Conservation (phyloP, 1,140 invertebrate genomes). For the Trissolcus basalis region DNA sequence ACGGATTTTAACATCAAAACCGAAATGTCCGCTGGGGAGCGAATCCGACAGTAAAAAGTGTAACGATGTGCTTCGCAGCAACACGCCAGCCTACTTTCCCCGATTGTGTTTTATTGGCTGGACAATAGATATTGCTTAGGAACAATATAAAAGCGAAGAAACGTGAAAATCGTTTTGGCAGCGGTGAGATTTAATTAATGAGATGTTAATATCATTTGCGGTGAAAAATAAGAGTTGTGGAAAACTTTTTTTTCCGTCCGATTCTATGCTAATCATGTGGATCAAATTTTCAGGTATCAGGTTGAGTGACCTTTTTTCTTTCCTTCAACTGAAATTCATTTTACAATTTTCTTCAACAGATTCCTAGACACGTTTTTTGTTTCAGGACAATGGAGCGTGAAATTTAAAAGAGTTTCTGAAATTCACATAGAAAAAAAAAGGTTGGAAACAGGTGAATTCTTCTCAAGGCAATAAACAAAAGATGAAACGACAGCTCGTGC, state of each 20-base stretch:
- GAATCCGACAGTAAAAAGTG: slow-evolving; percentile 54
- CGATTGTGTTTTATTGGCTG: slow-evolving; percentile 47
- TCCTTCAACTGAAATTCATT: neutral
- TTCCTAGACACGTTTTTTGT: neutral
- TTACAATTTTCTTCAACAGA: neutral
- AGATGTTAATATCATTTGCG: too few relatives aligned
- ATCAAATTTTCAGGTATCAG: neutral
- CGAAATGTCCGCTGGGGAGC: slow-evolving; percentile 33
- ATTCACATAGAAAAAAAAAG: neutral
- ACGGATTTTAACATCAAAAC: slow-evolving; percentile 29
- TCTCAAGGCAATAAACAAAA: neutral
- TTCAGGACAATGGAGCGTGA: neutral
- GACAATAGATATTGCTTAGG: slow-evolving; percentile 47
- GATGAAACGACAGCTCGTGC: slow-evolving; percentile 13
- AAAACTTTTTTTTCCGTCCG: slow-evolving; percentile 15
- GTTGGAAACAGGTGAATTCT: neutral
- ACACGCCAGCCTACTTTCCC: slow-evolving; percentile 50
- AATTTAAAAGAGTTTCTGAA: neutral
- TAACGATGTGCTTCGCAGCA: slow-evolving; percentile 50
- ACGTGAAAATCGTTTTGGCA: slow-evolving; percentile 43
- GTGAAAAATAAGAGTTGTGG: slow-evolving; percentile 20
- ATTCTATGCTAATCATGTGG: neutral
- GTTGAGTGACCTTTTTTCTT: neutral
- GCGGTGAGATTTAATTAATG: too few relatives aligned
- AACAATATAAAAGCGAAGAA: slow-evolving; percentile 43